phyloP scores from a whole-genome alignment of 2,888 invertebrate species.

The Dasysyrphus tricinctus region DNA sequence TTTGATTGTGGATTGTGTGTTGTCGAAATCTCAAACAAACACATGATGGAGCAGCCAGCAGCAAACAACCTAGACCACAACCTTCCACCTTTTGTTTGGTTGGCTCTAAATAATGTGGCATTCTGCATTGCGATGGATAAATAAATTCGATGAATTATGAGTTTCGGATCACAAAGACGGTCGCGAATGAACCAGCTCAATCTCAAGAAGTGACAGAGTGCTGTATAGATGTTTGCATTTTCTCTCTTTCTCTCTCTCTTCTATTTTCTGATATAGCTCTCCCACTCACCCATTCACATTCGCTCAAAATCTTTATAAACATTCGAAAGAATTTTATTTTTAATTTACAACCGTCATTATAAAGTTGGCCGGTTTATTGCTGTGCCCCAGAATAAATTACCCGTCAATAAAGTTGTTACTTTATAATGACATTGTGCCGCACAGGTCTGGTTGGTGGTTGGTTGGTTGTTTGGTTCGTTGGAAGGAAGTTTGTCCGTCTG shows the following conservation, averaged over 20 bases:
- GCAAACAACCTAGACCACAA: slow-evolving; percentile 31
- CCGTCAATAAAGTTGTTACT: slow-evolving; percentile 83
- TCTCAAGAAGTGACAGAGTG: slow-evolving; percentile 66
- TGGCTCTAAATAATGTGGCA: slow-evolving; percentile 75
- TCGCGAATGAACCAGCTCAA: slow-evolving; percentile 37
- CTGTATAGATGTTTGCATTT: neutral
- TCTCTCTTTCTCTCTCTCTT: neutral
- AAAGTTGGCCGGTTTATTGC: slow-evolving; percentile 82
- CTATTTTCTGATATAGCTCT: neutral
- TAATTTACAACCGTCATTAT: slow-evolving; percentile 82
- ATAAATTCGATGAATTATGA: slow-evolving; percentile 76
- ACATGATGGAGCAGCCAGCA: slow-evolving; percentile 15
- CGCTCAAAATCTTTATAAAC: slow-evolving; percentile 66
- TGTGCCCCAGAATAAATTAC: slow-evolving; percentile 83
- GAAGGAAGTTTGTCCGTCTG: slow-evolving; percentile 72
- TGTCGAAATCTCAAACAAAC: slow-evolving; percentile 32
- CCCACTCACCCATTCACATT: slow-evolving; percentile 3
- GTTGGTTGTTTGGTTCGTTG: slow-evolving; percentile 11
- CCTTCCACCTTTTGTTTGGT: slow-evolving; percentile 67
- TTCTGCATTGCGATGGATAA: slow-evolving; percentile 67
- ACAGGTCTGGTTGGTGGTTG: slow-evolving; percentile 22
- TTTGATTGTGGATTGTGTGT: slow-evolving; percentile 1
- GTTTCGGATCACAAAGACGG: slow-evolving; percentile 62
- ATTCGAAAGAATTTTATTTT: slow-evolving; percentile 45
- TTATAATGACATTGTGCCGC: slow-evolving; percentile 81